Evolutionary conservation across 1,140 invertebrate species (phyloP), one percentile per base, ranked within the genome.

Genomic region (Aporrectodea caliginosa): DNA sequence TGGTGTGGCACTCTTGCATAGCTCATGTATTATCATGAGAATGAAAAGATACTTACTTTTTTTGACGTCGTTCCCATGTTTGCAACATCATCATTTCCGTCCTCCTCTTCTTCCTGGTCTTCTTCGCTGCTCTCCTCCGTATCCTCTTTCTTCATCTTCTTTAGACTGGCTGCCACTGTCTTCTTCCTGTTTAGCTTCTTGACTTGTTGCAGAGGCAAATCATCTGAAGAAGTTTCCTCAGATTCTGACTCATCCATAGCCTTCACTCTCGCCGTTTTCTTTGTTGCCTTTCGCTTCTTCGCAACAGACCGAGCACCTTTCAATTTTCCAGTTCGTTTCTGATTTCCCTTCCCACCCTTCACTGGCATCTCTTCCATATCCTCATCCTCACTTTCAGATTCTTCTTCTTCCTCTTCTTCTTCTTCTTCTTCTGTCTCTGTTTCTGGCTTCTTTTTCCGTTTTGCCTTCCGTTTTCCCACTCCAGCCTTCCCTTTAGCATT

Each of bases 361-460:
- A 12, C 43, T 12, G 43, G 22, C 6, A 6, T 22, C 6, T 22
- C 43, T 22, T 58, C 43, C 43, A n/a, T n/a, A n/a, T 58, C 43
- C 43, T 58, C 43, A 6, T 58, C 43, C 34, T 75, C 73, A 16
- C 32, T 27, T 31, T 75, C 73, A 6, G 6, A 2, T 14, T 35
- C 73, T 35, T 58, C 43, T 12, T 58, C 43, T 12, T 58, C 43
- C 43, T 58, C 43, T 12, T 12, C 22, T 12, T 58, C 73, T 27
- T 35, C 73, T 35, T 75, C 73, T 33, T 35, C 22, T 35, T 12
- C 2, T 32, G 22, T 14, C 16, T 75, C 34, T 33, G 22, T 35
- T 33, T 31, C 73, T 75, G 2, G n/a, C 34, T 75, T 35, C 73
- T 31, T 75, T 31, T 75, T 35, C 32, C 73, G 30, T 27, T 34